These are phyloP conservation scores for Drosophila maculinotata DNA, from an alignment of 2,888 invertebrate genomes.

Conservation along the genomic window DNA sequence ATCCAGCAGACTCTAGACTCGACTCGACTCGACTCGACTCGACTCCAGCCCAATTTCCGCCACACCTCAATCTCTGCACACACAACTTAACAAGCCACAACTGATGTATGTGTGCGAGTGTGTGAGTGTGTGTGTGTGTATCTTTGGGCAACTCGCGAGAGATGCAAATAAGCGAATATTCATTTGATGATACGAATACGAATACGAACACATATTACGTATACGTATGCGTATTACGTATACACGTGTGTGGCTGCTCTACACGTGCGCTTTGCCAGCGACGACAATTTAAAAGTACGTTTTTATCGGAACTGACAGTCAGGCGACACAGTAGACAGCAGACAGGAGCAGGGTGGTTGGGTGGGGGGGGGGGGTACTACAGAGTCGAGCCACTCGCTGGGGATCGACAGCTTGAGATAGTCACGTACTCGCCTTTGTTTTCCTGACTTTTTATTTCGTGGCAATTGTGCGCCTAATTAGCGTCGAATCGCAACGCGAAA, in stretches of 20 bases:
- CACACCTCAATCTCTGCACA: slow-evolving; percentile 48
- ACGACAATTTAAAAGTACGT: slow-evolving; percentile 75
- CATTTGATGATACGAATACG: slow-evolving; percentile 72
- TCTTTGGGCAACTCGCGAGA: slow-evolving; percentile 56
- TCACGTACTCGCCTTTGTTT: slow-evolving; percentile 73
- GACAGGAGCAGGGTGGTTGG: neutral
- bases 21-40: neutral
- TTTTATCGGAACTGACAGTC: slow-evolving; percentile 61
- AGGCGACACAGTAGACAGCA: slow-evolving; percentile 1
- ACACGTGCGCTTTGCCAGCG: slow-evolving; percentile 62
- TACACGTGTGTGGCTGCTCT: slow-evolving; percentile 19
- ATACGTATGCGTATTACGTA: slow-evolving; percentile 12
- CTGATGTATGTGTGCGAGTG: slow-evolving; percentile 5
- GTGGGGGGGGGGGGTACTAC: neutral
- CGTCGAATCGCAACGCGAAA: slow-evolving; percentile 62
- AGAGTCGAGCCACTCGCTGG: slow-evolving; percentile 5
- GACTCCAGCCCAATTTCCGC: slow-evolving; percentile 19
- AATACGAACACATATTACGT: slow-evolving; percentile 37
- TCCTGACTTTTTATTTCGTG: slow-evolving; percentile 75
- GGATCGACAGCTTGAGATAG: slow-evolving; percentile 77
- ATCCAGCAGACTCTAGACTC: slow-evolving; percentile 10
- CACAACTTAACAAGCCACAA: slow-evolving; percentile 32
- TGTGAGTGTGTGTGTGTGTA: slow-evolving; percentile 24
- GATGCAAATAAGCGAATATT: slow-evolving; percentile 80
- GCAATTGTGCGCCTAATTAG: slow-evolving; percentile 81